Conservation (phyloP, 2,888 invertebrate genomes). For the Leptinotarsa tumamoca region DNA sequence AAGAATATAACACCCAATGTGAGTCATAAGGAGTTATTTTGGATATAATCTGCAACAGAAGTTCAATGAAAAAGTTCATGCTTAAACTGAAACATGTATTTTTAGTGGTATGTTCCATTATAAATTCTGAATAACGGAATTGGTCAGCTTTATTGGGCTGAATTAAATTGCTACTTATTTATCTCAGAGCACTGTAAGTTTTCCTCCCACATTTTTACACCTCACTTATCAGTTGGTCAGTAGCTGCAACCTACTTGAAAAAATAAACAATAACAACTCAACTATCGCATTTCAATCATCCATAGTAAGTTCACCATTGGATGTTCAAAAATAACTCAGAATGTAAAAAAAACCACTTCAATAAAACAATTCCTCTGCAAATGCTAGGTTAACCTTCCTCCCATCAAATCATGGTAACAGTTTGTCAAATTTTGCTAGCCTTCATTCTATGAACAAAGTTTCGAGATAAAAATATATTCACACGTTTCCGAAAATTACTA, state of each 20-base stretch:
- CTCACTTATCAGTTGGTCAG: slow-evolving; percentile 2
- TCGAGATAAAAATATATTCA: background rate
- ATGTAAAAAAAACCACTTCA: background rate
- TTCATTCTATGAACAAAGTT: background rate
- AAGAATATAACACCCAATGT: too few relatives aligned
- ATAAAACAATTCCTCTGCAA: slow-evolving; percentile 21
- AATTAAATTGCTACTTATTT: background rate
- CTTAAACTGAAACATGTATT: too few relatives aligned
- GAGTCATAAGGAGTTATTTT: too few relatives aligned
- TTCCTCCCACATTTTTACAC: background rate
- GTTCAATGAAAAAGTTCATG: too few relatives aligned
- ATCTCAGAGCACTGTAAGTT: background rate
- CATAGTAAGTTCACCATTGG: too few relatives aligned
- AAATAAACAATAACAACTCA: background rate
- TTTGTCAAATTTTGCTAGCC: slow-evolving; percentile 35
- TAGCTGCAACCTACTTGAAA: slow-evolving; percentile 3
- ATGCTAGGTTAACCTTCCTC: slow-evolving; percentile 18
- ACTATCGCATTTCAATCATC: background rate
- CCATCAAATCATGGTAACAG: slow-evolving; percentile 6
- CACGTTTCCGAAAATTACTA: background rate
- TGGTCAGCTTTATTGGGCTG: too few relatives aligned
- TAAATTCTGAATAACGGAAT: too few relatives aligned
- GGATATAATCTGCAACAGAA: too few relatives aligned
- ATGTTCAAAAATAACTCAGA: background rate
- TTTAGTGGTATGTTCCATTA: too few relatives aligned